Conservation (phyloP, 1,140 invertebrate genomes). For the Nomia melanderi region DNA sequence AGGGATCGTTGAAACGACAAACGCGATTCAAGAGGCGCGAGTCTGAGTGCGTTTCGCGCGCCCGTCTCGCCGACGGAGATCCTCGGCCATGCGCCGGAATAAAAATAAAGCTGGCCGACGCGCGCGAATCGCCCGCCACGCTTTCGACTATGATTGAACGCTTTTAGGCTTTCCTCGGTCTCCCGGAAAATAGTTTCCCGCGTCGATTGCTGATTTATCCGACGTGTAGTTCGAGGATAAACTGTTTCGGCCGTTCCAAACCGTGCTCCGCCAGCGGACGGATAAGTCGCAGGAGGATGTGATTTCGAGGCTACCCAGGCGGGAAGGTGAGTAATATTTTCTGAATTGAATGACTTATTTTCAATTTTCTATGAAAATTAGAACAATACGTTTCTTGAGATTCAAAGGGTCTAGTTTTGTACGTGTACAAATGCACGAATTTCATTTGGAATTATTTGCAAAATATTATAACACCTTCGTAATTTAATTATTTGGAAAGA, state of each 20-base stretch:
- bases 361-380: too few relatives aligned
- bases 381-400: too few relatives aligned
- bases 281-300: background rate
- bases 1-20: conserved; percentile 31
- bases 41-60: conserved; percentile 13
- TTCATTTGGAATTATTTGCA: too few relatives aligned
- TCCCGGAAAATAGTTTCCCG: too few relatives aligned
- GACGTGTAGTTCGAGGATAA: background rate
- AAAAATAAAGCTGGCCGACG: conserved; percentile 40
- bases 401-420: too few relatives aligned
- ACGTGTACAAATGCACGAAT: too few relatives aligned
- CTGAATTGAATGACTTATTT: too few relatives aligned
- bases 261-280: background rate
- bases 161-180: background rate
- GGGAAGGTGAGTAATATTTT: conserved; percentile 7
- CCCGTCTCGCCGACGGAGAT: background rate
- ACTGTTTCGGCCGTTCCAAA: background rate
- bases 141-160: background rate
- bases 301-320: background rate
- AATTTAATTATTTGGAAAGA: too few relatives aligned
- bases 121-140: background rate
- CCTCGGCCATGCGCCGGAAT: conserved; percentile 39
- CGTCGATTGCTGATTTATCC: background rate
- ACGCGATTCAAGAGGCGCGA: conserved; percentile 4
- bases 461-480: too few relatives aligned